phyloP scores from a whole-genome alignment of 2,888 invertebrate species.

The Drosophila tanythrix region DNA sequence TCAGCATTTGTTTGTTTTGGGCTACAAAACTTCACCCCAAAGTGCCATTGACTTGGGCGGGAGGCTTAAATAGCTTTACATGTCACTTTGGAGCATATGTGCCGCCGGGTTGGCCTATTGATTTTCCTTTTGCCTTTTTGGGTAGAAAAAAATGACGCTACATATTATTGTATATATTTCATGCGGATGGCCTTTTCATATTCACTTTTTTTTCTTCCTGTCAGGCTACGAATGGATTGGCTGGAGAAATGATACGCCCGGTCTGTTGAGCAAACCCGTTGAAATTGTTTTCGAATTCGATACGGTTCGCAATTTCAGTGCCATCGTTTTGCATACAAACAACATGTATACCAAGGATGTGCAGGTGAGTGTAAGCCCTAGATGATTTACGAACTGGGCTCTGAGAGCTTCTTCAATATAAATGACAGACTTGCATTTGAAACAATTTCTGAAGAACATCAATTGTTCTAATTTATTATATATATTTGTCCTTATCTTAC shows the following conservation, averaged over 20 bases:
- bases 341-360: slow-evolving; percentile 92
- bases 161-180: slow-evolving; percentile 43
- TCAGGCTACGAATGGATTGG: slow-evolving; percentile 94
- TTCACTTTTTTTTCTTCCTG: slow-evolving; percentile 57
- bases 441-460: not conserved
- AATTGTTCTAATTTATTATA: not conserved
- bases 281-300: slow-evolving; percentile 93
- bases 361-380: slow-evolving; percentile 86
- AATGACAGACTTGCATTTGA: not conserved
- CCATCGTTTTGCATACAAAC: slow-evolving; percentile 90
- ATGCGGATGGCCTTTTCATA: slow-evolving; percentile 31
- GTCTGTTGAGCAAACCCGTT: slow-evolving; percentile 88
- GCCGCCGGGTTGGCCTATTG: slow-evolving; percentile 47
- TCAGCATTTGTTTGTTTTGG: slow-evolving; percentile 74
- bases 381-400: slow-evolving; percentile 26
- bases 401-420: not conserved
- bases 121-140: slow-evolving; percentile 32
- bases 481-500: not conserved
- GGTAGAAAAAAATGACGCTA: slow-evolving; percentile 28
- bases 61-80: slow-evolving; percentile 75
- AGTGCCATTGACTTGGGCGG: slow-evolving; percentile 52
- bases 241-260: slow-evolving; percentile 90
- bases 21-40: slow-evolving; percentile 62
- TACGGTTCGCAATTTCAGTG: slow-evolving; percentile 90
- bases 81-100: slow-evolving; percentile 49